Evolutionary conservation across 2,888 invertebrate species (phyloP), one percentile per base, ranked within the genome.

Genomic region (Drosophila histrio): DNA sequence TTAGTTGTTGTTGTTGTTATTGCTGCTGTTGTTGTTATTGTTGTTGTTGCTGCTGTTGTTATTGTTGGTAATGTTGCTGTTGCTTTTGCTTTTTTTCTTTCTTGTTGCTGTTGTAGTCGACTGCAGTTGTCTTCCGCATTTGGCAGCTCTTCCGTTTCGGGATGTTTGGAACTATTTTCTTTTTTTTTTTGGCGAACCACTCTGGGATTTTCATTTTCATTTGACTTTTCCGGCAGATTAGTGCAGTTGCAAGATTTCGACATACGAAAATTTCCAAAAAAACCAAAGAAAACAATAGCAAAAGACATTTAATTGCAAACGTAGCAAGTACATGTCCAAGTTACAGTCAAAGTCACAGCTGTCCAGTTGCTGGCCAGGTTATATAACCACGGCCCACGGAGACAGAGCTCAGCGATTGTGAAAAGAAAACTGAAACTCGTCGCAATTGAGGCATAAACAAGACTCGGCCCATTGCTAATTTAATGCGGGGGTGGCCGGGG

Each of bases 401-500:
- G 26, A 4, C 15, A 32, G 19, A n/a, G 36, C 38, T 50, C 26
- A 44, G 32, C 36, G 54, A 61, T 72, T 72, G 63, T 68, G 56
- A 68, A 72, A 67, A 74, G 28, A 24, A 24, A 67, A 67, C 61
- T 59, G 41, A 70, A 64, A 50, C 60, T 57, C 44, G 65, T 52
- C 56, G 65, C 79, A 81, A 84, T 77, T 84, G 66, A 82, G 64
- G 77, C 81, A 79, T 69, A 79, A 84, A 77, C 71, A 52, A 60
- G 72, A 56, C 50, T 64, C 63, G 54, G 49, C 71, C 73, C 74
- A 76, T 60, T 69, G 69, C 65, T 84, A 81, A 73, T 69, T 73
- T 71, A 46, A 67, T 57, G 72, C 39, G 75, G 63, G 75, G 59
- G 69, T n/a, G n/a, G n/a, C n/a, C n/a, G n/a, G 30, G 72, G 26